A percentile compares a stretch with the other conserved stretches of the same genome.
phyloP scores from a whole-genome alignment of 2,797 vertebrate species.

The Mastacembelus armatus region DNA sequence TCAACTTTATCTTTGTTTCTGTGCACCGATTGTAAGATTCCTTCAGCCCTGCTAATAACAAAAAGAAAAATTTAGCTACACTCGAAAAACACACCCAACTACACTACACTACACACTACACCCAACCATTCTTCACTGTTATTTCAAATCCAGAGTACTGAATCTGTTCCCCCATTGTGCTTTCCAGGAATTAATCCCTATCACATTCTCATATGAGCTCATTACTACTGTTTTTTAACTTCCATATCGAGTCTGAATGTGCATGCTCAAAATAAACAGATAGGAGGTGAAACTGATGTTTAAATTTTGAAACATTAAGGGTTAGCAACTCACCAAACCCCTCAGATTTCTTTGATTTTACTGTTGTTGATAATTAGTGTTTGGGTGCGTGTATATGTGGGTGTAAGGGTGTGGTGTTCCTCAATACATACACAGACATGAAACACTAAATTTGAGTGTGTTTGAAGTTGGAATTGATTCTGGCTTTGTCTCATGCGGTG shows the following conservation, averaged over 20 bases:
- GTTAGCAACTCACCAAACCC: slow-evolving; percentile 3
- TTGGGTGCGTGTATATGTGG: not conserved
- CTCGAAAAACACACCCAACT: too few species aligned
- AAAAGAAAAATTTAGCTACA: slow-evolving; percentile 11
- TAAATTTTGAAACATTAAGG: too few species aligned
- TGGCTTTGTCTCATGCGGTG: not conserved
- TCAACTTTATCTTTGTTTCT: slow-evolving; percentile 29
- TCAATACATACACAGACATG: slow-evolving; percentile 17
- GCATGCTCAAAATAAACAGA: not conserved
- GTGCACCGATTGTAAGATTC: slow-evolving; percentile 28
- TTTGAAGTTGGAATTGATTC: not conserved
- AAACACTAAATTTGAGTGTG: slow-evolving; percentile 2
- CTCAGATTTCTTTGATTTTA: slow-evolving; percentile 65
- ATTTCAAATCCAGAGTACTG: not conserved
- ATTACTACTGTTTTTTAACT: slow-evolving; percentile 35
- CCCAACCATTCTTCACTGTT: not conserved
- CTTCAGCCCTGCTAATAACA: slow-evolving; percentile 13
- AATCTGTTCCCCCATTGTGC: slow-evolving; percentile 7
- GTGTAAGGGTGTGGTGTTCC: slow-evolving; percentile 45
- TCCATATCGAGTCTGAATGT: slow-evolving; percentile 35
- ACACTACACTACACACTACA: too few species aligned
- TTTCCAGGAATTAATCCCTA: slow-evolving; percentile 23
- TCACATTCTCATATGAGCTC: slow-evolving; percentile 12
- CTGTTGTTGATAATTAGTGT: slow-evolving; percentile 57
- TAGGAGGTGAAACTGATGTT: not conserved